Conservation (phyloP, 2,113 vertebrate genomes). For the Dendrocopos noguchii region DNA sequence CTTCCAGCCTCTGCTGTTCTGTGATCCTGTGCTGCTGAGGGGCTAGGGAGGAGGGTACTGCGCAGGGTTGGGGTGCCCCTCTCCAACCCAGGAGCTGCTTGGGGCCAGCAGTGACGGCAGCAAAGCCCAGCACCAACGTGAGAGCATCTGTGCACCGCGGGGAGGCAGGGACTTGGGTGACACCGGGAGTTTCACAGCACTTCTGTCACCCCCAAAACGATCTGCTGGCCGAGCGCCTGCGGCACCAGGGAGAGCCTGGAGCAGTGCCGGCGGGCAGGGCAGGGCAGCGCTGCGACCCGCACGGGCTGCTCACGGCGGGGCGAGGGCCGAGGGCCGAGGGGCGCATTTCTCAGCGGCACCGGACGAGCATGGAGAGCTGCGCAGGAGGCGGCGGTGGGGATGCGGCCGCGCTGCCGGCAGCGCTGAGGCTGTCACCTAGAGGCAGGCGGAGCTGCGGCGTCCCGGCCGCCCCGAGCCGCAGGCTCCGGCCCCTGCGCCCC, state of each 20-base stretch:
- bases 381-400: background rate
- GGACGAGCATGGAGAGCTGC: background rate
- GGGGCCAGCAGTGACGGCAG: background rate
- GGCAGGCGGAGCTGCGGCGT: background rate
- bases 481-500: background rate
- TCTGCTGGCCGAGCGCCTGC: background rate
- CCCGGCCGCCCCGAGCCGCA: background rate
- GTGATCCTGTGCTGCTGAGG: background rate
- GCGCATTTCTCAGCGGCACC: background rate
- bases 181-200: background rate
- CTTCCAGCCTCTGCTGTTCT: too few relatives aligned
- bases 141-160: accelerated
- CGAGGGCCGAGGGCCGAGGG: background rate
- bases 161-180: background rate
- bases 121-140: background rate
- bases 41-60: background rate
- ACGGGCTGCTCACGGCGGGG: background rate
- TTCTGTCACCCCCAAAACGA: conserved; percentile 35
- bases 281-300: background rate
- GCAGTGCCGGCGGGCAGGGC: background rate
- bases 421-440: background rate
- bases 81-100: background rate
- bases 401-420: conserved; percentile 29
- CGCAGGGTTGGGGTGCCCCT: accelerated
- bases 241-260: background rate